A percentile compares a stretch with the other conserved stretches of the same genome.
Conservation (phyloP, 92 coral and sea anemone genomes). For the Ricordea florida region DNA sequence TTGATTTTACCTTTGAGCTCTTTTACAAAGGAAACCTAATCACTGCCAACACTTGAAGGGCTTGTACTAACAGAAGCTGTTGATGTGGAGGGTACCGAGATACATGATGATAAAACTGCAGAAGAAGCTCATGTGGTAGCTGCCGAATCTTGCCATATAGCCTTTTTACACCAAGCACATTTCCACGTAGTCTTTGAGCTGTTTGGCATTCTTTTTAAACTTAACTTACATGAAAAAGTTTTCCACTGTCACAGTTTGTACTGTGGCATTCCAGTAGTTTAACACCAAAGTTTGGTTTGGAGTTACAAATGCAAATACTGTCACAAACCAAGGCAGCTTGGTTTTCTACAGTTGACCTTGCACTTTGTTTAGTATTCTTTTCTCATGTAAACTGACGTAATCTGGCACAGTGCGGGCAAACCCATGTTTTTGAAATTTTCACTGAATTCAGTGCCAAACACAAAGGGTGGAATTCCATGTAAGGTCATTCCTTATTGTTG, state of each 20-base stretch:
- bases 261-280: conserved; percentile 41
- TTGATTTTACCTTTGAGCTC: not conserved
- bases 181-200: conserved; percentile 45
- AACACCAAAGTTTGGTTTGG: conserved; percentile 31
- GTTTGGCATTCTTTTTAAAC: conserved; percentile 39
- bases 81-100: not conserved
- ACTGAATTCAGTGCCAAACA: no score
- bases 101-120: not conserved
- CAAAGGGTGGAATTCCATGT: no score
- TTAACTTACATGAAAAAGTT: conserved; percentile 16
- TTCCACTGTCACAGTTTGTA: conserved; percentile 29
- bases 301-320: conserved; percentile 18
- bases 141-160: not conserved
- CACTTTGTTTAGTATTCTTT: no score
- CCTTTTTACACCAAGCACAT: conserved; percentile 23
- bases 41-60: not conserved
- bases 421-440: no score
- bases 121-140: not conserved
- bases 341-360: no score
- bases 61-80: not conserved
- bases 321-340: conserved; percentile 4
- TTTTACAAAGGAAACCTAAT: not conserved
- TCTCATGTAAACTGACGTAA: no score
- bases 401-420: no score
- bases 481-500: no score